Base-by-base conservation (phyloP, 1,140 invertebrate species). In the Himalopsyche phryganea region DNA sequence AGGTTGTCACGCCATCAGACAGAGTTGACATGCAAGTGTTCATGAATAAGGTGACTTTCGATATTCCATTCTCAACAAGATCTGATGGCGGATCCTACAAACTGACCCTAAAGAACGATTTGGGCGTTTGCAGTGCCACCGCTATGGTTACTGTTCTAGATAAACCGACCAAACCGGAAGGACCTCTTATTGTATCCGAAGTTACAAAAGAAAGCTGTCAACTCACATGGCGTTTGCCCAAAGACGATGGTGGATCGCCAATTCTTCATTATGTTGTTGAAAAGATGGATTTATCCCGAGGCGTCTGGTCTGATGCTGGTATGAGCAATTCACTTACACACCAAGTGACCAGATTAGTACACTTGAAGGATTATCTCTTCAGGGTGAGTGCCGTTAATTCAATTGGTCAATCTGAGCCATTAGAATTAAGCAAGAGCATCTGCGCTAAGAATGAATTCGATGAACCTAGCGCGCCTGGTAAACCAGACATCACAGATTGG, bases 211-310 rank as follows among this genome's bases (percentile, higher is more conserved):
- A 98, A 66, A 90, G 91, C 64, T 93, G 92, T 59, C 85, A 88
- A 38, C 71, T 98, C 19, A 77, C 86, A 28, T 94, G 93, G 93
- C 85, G 85, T 67, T 71, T 85, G 60, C 90, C 95, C 19, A 77
- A 85, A 41, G 91, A 95, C 68, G 92, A 95, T 72, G 94, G 95
- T 60, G 95, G 94, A 32, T 91, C 89, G 50, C 92, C 94, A 10
- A 96, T 97, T 67, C 76, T 94, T n/a, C 94, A 97, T 71, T 99
- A 98, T 68, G 80, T 98, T 23, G 85, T 98, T 53, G 96, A 99
- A 71, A 98, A 98, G 77, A 97, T 97, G 92, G 96, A 98, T 68
- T 81, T 94, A 1, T 88, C 91, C 1, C 82, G 94, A 60, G 95
- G 94, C 49, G 94, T 92, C 2, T 98, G 96, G 97, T 88, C 91